Conservation (phyloP, 2,113 vertebrate species). For the Erpornis zantholeuca region DNA sequence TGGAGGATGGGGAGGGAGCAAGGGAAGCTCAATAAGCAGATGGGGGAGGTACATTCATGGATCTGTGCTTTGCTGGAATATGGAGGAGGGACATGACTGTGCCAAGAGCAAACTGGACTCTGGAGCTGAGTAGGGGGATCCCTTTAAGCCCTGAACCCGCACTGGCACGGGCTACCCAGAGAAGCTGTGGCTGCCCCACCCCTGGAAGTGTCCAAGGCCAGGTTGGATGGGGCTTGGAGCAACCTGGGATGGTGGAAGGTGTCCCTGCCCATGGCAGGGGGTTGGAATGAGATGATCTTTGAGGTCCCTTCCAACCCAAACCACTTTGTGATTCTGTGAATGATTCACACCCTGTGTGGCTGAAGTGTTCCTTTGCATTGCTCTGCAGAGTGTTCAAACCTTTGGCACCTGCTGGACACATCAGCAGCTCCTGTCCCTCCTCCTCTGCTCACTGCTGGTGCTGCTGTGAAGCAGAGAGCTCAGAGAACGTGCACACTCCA, state of each 20-base stretch:
- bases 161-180: background rate
- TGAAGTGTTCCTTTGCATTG: background rate
- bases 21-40: background rate
- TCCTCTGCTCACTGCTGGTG: background rate
- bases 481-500: rapidly evolving
- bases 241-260: background rate
- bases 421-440: background rate
- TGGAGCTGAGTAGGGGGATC: background rate
- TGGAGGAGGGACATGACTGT: background rate
- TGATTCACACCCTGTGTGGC: background rate
- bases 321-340: background rate
- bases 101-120: background rate
- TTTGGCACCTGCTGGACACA: background rate
- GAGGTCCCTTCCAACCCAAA: background rate
- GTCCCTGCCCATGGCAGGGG: background rate
- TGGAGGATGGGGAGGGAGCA: background rate
- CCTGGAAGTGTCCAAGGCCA: background rate
- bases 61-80: background rate
- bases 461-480: background rate
- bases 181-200: background rate
- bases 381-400: background rate
- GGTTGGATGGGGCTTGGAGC: rapidly evolving
- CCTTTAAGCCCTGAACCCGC: background rate
- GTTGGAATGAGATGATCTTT: background rate
- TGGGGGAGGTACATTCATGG: background rate